Evolutionary conservation across 2,888 invertebrate species (phyloP).

Genomic region (Gari tellinella): DNA sequence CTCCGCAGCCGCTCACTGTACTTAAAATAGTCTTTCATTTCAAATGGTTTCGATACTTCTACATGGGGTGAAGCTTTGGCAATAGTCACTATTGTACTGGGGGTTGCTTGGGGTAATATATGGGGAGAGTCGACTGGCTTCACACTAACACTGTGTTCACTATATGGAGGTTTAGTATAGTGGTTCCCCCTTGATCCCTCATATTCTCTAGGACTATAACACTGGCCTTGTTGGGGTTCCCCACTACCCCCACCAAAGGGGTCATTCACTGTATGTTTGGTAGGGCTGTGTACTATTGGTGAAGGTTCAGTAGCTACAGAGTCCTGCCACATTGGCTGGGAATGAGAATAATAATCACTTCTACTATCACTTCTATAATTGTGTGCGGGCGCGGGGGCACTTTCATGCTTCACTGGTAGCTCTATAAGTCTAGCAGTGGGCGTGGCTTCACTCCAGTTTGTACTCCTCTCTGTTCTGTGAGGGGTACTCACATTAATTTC

Average conservation of each 20-base stretch:
- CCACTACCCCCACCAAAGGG: slow-evolving; percentile 28
- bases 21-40: slow-evolving; percentile 99
- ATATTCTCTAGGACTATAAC: slow-evolving; percentile 76
- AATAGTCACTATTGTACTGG: slow-evolving; percentile 77
- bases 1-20: slow-evolving; percentile 97
- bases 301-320: slow-evolving; percentile 64
- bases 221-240: slow-evolving; percentile 58
- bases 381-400: slow-evolving; percentile 9
- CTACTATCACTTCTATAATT: slow-evolving; percentile 10
- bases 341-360: slow-evolving; percentile 18
- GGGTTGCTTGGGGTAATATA: slow-evolving; percentile 44
- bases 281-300: slow-evolving; percentile 66
- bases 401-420: slow-evolving; percentile 71
- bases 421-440: slow-evolving; percentile 60
- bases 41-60: slow-evolving; percentile 98
- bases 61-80: slow-evolving; percentile 77
- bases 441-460: slow-evolving; percentile 18
- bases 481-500: slow-evolving; percentile 14
- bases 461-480: slow-evolving; percentile 9
- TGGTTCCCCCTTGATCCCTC: slow-evolving; percentile 56
- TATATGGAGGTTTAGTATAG: slow-evolving; percentile 32
- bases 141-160: slow-evolving; percentile 53
- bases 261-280: slow-evolving; percentile 40
- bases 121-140: slow-evolving; percentile 62
- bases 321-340: slow-evolving; percentile 56